Percentiles rank a stretch among this genome's conserved stretches.
Conservation (phyloP, 2,888 invertebrate genomes). For the Hemaris fuciformis region DNA sequence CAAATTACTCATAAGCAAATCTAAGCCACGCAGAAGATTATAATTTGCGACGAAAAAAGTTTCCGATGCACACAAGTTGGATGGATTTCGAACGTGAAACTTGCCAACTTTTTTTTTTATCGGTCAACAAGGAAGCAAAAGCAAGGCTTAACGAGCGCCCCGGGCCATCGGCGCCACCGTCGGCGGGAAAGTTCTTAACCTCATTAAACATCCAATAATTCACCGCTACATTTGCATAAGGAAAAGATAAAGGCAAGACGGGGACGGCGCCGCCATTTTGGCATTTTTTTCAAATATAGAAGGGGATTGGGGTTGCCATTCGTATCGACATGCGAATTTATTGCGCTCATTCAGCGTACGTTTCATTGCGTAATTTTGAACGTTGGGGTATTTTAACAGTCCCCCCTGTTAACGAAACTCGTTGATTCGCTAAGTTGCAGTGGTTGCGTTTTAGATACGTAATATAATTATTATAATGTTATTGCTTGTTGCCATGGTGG, state of each 20-base stretch:
- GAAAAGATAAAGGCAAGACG: slow-evolving; percentile 80
- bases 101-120: slow-evolving; percentile 32
- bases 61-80: background rate
- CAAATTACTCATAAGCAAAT: background rate
- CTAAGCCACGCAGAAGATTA: background rate
- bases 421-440: slow-evolving; percentile 20
- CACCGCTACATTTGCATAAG: slow-evolving; percentile 71
- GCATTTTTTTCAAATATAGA: slow-evolving; percentile 66
- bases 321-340: slow-evolving; percentile 67
- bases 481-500: background rate
- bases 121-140: slow-evolving; percentile 40
- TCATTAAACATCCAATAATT: slow-evolving; percentile 69
- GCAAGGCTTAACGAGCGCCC: slow-evolving; percentile 48
- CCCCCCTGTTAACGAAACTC: slow-evolving; percentile 23
- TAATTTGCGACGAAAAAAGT: background rate
- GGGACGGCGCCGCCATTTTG: slow-evolving; percentile 66
- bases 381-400: slow-evolving; percentile 35
- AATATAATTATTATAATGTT: slow-evolving; percentile 16
- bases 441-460: slow-evolving; percentile 6
- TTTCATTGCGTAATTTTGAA: slow-evolving; percentile 69
- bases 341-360: slow-evolving; percentile 65
- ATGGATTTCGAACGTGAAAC: slow-evolving; percentile 8
- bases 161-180: slow-evolving; percentile 48
- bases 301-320: slow-evolving; percentile 57
- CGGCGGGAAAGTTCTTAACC: slow-evolving; percentile 73